A percentile compares a stretch with the other conserved stretches of the same genome.
phyloP scores from a whole-genome alignment of 2,888 invertebrate genomes.

The Pecten maximus region DNA sequence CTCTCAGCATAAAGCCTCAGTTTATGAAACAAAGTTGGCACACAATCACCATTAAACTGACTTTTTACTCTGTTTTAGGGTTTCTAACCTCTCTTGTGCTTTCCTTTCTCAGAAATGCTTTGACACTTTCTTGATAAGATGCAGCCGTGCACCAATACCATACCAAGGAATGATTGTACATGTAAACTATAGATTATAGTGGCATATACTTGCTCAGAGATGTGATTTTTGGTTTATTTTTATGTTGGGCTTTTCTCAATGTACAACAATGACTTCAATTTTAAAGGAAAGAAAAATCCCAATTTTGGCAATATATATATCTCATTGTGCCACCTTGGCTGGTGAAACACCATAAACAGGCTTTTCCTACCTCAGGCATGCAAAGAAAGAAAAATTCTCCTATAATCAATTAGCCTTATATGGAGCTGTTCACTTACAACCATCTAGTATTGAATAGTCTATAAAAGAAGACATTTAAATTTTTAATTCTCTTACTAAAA shows the following conservation, averaged over 20 bases:
- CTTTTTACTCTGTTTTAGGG: constrained; percentile 13
- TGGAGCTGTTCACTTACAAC: background rate
- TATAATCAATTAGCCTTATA: background rate
- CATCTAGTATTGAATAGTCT: background rate
- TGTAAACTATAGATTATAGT: background rate
- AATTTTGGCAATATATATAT: background rate
- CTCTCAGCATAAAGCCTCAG: background rate
- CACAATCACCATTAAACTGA: constrained; percentile 29
- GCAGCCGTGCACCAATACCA: background rate
- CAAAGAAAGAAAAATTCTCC: no score
- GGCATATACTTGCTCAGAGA: background rate
- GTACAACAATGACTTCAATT: background rate
- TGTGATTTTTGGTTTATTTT: background rate
- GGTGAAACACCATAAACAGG: no score
- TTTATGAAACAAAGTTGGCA: constrained; percentile 30
- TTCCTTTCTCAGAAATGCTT: constrained; percentile 10
- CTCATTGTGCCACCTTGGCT: background rate
- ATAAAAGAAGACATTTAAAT: background rate
- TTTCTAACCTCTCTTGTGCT: constrained; percentile 19
- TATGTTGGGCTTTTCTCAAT: background rate
- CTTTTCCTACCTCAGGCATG: no score
- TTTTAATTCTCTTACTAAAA: background rate
- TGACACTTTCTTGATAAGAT: constrained; percentile 17
- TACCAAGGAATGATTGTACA: background rate
- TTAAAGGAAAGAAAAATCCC: background rate